Conservation (phyloP, 2,797 vertebrate species). For the Tympanoctomys barrerae region DNA sequence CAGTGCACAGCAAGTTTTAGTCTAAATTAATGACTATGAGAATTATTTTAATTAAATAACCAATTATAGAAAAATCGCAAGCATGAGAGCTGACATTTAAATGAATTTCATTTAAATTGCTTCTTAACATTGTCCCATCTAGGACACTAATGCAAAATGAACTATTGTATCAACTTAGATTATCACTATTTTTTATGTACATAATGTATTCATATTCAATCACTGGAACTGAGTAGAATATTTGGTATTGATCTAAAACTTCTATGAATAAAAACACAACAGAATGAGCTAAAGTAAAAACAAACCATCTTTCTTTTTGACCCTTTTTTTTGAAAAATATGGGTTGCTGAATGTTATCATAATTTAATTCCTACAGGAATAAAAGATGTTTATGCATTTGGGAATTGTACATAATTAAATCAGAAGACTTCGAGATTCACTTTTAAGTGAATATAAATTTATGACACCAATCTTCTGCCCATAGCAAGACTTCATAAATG, state of each 20-base stretch:
- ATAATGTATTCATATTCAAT: constrained; percentile 93
- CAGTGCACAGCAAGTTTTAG: constrained; percentile 99
- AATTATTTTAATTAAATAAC: constrained; percentile 99
- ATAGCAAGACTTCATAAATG: background rate
- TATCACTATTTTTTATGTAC: constrained; percentile 97
- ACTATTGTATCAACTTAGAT: constrained; percentile 99
- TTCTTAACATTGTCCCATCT: constrained; percentile 99
- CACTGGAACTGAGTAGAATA: constrained; percentile 90
- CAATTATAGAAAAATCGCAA: constrained; percentile 99
- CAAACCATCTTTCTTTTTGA: constrained; percentile 77
- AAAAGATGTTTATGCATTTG: constrained; percentile 61
- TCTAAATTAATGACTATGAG: constrained; percentile 99
- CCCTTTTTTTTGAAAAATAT: constrained; percentile 55
- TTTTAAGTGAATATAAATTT: background rate
- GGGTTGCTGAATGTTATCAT: constrained; percentile 74
- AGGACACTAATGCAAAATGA: constrained; percentile 99
- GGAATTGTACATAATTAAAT: constrained; percentile 57
- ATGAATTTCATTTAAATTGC: constrained; percentile 99
- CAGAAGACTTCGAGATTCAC: constrained; percentile 3
- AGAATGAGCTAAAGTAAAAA: constrained; percentile 84
- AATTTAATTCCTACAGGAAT: constrained; percentile 69
- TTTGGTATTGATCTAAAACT: constrained; percentile 91
- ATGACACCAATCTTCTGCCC: background rate
- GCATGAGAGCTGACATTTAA: constrained; percentile 99
- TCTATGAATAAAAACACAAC: constrained; percentile 87